Evolutionary conservation across 2,797 vertebrate species (phyloP).

Genomic region (Lophius americanus): DNA sequence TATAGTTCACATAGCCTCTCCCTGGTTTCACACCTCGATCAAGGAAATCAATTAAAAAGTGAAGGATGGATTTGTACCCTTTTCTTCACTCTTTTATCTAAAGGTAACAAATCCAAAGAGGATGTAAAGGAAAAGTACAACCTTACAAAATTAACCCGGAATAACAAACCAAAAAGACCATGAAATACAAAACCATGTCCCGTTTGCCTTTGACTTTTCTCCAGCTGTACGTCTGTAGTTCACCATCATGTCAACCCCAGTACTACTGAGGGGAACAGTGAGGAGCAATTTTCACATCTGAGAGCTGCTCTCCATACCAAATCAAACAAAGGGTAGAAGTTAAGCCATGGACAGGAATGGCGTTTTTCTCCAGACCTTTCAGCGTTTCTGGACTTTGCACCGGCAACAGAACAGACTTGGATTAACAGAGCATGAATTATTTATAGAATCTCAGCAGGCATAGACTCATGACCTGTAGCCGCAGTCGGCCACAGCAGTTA

Average conservation of each 20-base stretch:
- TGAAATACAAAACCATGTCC: not conserved
- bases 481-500: too few species aligned
- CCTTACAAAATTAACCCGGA: not conserved
- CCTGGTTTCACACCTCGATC: not conserved
- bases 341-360: slow-evolving; percentile 35
- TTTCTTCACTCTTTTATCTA: not conserved
- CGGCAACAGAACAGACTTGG: slow-evolving; percentile 23
- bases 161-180: not conserved
- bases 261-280: slow-evolving; percentile 42
- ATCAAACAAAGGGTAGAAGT: slow-evolving; percentile 43
- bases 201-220: slow-evolving; percentile 11
- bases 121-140: not conserved
- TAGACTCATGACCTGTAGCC: too few species aligned
- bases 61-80: not conserved
- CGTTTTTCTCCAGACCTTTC: slow-evolving; percentile 40
- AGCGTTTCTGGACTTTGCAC: slow-evolving; percentile 25
- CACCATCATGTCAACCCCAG: slow-evolving; percentile 29
- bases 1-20: too few species aligned
- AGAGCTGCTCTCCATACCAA: slow-evolving; percentile 24
- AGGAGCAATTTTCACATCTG: slow-evolving; percentile 49
- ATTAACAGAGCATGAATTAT: slow-evolving; percentile 47
- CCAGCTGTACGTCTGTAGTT: slow-evolving; percentile 20
- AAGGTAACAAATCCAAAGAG: not conserved
- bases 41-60: not conserved
- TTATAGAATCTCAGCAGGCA: slow-evolving; percentile 12